Evolutionary conservation across 2,888 invertebrate species (phyloP).

Genomic region (Drymonia ruficornis): DNA sequence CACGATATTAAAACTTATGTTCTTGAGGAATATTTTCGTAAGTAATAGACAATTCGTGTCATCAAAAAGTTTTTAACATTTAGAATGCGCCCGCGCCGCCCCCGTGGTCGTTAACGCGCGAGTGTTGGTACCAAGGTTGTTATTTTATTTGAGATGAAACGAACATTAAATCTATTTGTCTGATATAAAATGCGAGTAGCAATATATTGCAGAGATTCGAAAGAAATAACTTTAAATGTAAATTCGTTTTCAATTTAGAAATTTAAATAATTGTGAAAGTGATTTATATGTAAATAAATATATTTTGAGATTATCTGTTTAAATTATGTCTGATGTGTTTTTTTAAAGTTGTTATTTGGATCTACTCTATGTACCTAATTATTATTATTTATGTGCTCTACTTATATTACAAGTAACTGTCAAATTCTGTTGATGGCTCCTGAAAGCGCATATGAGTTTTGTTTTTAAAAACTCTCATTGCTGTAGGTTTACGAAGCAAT

Average conservation of each 20-base stretch:
- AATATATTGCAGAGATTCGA: conserved; percentile 7
- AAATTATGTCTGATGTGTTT: no score
- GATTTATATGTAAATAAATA: background rate
- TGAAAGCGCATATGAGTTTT: no score
- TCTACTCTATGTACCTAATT: no score
- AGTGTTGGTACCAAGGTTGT: conserved; percentile 43
- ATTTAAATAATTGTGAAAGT: background rate
- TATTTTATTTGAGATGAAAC: conserved; percentile 45
- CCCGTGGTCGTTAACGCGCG: conserved; percentile 43
- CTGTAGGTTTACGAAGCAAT: no score
- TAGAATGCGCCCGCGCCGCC: conserved; percentile 46
- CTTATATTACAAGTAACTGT: no score
- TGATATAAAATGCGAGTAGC: conserved; percentile 27
- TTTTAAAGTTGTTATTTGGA: no score
- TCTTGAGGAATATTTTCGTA: conserved; percentile 28
- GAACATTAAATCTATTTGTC: conserved; percentile 31
- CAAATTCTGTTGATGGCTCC: no score
- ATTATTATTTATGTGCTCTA: no score
- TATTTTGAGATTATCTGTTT: background rate
- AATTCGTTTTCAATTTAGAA: background rate
- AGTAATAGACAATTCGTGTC: conserved; percentile 42
- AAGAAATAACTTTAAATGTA: conserved; percentile 13
- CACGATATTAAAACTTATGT: conserved; percentile 30
- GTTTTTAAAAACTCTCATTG: no score
- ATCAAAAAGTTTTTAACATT: conserved; percentile 41